Conservation (phyloP, 1,140 invertebrate species). For the Monochamus saltuarius region DNA sequence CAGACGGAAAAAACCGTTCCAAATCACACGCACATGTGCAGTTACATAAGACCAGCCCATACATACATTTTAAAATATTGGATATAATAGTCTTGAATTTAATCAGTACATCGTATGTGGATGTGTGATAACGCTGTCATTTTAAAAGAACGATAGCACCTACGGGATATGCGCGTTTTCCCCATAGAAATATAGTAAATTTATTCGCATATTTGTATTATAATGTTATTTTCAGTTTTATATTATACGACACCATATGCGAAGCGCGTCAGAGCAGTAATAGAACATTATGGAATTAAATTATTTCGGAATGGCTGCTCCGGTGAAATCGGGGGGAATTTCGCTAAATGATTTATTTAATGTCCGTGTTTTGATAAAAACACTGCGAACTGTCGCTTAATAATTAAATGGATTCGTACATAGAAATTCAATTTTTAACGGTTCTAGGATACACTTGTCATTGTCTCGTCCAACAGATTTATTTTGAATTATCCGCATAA, state of each 20-base stretch:
- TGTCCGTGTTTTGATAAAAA: too few species aligned
- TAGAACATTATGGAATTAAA: conserved; percentile 16
- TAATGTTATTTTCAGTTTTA: conserved; percentile 31
- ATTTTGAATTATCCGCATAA: too few species aligned
- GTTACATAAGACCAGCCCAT: conserved; percentile 26
- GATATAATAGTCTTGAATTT: conserved; percentile 41
- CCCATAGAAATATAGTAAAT: conserved; percentile 45
- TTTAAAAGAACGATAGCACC: conserved; percentile 45
- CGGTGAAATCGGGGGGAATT: too few species aligned
- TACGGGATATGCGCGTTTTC: conserved; percentile 39
- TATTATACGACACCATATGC: conserved; percentile 3
- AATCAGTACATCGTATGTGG: conserved; percentile 41
- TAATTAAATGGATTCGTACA: too few species aligned
- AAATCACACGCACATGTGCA: conserved; percentile 38
- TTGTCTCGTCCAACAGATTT: too few species aligned
- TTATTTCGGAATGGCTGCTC: neutral
- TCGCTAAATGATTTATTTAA: too few species aligned
- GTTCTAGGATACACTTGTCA: too few species aligned
- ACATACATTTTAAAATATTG: conserved; percentile 40
- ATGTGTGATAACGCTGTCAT: conserved; percentile 46
- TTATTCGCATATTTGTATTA: conserved; percentile 41
- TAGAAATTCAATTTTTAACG: too few species aligned
- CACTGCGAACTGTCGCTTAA: too few species aligned
- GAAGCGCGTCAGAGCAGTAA: conserved; percentile 3
- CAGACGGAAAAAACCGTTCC: neutral